phyloP scores from a whole-genome alignment of 2,888 invertebrate species.

The Himalopsyche kuldschensis region DNA sequence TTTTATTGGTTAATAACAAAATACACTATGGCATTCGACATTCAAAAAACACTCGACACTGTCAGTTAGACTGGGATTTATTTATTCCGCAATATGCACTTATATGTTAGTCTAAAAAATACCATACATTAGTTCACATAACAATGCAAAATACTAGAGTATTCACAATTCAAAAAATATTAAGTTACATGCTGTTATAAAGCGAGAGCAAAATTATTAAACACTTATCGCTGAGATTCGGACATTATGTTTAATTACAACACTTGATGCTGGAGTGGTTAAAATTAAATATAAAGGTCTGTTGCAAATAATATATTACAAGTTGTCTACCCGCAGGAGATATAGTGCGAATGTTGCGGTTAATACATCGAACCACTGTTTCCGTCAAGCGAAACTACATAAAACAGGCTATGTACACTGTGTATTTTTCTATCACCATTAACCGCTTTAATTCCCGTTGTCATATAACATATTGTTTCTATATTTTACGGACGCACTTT shows the following conservation, averaged over 20 bases:
- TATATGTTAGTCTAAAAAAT: not conserved
- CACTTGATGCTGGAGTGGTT: not conserved
- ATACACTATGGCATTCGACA: not conserved
- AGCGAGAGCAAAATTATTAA: not conserved
- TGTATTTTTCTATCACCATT: not conserved
- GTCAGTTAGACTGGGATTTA: not conserved
- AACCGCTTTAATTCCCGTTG: not conserved
- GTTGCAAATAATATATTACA: not conserved
- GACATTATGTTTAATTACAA: not conserved
- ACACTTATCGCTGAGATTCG: not conserved
- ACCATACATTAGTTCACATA: not conserved
- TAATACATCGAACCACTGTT: not conserved
- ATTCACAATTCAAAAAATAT: not conserved
- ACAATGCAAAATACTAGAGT: not conserved
- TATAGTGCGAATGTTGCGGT: not conserved
- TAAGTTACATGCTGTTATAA: not conserved
- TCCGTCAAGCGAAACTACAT: not conserved
- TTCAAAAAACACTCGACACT: not conserved
- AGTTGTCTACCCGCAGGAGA: not conserved
- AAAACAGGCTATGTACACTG: not conserved
- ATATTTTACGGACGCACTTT: not conserved
- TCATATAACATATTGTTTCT: not conserved
- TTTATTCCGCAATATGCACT: not conserved
- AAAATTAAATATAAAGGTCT: not conserved
- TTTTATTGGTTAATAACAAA: not conserved